Evolutionary conservation across 2,888 invertebrate genomes (phyloP).

Genomic region (Gymnoscelis rufifasciata): DNA sequence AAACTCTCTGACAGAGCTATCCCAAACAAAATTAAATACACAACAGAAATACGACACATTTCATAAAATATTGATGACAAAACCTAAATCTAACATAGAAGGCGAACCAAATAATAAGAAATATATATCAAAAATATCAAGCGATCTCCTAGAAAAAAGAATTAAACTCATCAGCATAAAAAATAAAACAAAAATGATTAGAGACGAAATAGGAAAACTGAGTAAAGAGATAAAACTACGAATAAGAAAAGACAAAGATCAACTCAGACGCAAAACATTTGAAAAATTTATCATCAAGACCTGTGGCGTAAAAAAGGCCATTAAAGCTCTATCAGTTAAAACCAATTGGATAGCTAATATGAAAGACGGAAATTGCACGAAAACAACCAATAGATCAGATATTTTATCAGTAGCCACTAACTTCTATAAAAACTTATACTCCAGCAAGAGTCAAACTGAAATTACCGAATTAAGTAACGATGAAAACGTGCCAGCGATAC

Average conservation of each 20-base stretch:
- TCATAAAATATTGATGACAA: no score
- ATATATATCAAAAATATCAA: conserved; percentile 1
- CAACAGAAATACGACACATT: no score
- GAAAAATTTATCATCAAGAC: conserved; percentile 19
- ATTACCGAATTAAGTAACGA: background rate
- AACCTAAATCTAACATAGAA: no score
- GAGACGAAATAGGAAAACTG: conserved; percentile 9
- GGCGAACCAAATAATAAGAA: background rate
- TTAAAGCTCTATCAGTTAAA: background rate
- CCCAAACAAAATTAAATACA: no score
- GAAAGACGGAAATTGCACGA: background rate
- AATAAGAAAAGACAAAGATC: conserved; percentile 28
- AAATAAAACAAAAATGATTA: no score
- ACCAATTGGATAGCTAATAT: background rate
- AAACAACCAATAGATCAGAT: background rate
- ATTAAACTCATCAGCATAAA: conserved; percentile 15
- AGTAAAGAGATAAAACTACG: conserved; percentile 32
- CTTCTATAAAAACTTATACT: no score
- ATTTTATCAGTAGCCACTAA: no score
- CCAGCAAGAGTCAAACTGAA: background rate
- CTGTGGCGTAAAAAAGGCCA: no score
- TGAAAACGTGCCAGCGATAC: background rate
- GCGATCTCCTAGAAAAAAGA: conserved; percentile 15
- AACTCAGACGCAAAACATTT: conserved; percentile 20
- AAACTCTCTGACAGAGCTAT: no score